Evolutionary conservation across 2,888 invertebrate genomes (phyloP).

Genomic region (Apamea monoglypha): DNA sequence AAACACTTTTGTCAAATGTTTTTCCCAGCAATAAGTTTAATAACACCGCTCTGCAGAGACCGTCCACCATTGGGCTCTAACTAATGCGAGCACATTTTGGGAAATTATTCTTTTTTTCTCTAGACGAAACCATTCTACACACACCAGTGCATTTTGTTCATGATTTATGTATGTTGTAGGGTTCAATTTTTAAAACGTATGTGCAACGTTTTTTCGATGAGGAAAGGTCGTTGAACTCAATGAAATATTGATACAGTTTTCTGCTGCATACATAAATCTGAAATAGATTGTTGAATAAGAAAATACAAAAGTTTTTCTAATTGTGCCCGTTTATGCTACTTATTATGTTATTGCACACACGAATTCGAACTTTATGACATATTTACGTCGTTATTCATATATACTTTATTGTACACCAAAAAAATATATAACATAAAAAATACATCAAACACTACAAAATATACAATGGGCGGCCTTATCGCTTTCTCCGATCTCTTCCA

Average conservation of each 20-base stretch:
- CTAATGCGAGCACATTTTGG: conserved; percentile 38
- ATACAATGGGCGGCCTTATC: too few relatives aligned
- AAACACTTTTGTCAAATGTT: conserved; percentile 64
- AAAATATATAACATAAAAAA: too few relatives aligned
- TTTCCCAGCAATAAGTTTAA: conserved; percentile 61
- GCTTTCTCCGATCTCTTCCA: too few relatives aligned
- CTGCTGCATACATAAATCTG: not conserved
- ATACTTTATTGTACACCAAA: too few relatives aligned
- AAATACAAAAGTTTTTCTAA: not conserved
- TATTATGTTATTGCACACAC: not conserved
- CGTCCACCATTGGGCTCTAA: conserved; percentile 37
- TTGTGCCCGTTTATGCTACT: not conserved
- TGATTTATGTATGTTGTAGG: conserved; percentile 21
- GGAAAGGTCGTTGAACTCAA: not conserved
- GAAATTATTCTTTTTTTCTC: conserved; percentile 15
- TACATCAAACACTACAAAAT: too few relatives aligned
- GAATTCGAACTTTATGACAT: too few relatives aligned
- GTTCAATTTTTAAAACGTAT: conserved; percentile 1
- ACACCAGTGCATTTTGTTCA: not conserved
- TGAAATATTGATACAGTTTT: conserved; percentile 4
- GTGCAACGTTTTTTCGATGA: not conserved
- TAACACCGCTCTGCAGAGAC: conserved; percentile 25
- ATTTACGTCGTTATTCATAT: too few relatives aligned
- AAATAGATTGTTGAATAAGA: not conserved
- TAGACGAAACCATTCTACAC: conserved; percentile 6